Evolutionary conservation across 2,797 vertebrate species (phyloP).

Genomic region (Nothura maculosa): DNA sequence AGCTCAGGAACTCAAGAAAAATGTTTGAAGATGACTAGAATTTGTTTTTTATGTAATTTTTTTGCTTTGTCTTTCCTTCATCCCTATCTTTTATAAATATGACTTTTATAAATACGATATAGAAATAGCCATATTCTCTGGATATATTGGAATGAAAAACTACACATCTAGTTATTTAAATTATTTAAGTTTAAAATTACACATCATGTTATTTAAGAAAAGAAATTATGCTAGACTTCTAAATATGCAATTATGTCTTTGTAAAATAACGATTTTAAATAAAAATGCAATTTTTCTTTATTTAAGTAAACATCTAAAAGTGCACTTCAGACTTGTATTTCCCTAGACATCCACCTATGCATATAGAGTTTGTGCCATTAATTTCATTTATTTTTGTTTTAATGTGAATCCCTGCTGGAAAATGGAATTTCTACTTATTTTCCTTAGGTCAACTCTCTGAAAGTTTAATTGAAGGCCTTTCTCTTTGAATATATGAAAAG

Average conservation of each 20-base stretch:
- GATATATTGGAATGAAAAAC: neutral
- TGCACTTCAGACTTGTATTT: neutral
- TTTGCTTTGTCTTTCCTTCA: neutral
- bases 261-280: rapidly evolving
- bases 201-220: neutral
- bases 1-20: neutral
- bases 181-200: neutral
- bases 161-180: neutral
- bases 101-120: neutral
- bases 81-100: too few relatives aligned
- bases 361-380: neutral
- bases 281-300: neutral
- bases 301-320: neutral
- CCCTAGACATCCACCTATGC: rapidly evolving
- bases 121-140: neutral
- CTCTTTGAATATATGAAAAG: neutral
- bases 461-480: neutral
- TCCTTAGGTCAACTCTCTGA: neutral
- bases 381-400: neutral
- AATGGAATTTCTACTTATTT: neutral
- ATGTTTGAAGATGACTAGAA: neutral
- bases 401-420: neutral
- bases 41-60: neutral
- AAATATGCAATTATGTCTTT: neutral
- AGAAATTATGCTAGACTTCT: neutral